Conservation (phyloP, 64 coral and sea anemone genomes). For the Pocillopora verrucosa region DNA sequence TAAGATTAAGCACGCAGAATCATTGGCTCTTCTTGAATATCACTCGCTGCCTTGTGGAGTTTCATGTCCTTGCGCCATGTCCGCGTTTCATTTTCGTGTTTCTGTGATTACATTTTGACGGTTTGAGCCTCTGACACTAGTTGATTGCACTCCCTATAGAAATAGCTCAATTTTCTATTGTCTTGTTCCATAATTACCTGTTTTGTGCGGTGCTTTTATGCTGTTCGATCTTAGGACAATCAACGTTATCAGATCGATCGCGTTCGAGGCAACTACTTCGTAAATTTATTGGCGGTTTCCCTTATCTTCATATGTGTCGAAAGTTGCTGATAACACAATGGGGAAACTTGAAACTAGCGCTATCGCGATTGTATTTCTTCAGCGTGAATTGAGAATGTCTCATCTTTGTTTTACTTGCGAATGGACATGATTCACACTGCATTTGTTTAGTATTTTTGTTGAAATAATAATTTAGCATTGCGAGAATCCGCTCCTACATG, state of each 20-base stretch:
- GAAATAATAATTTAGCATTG: background rate
- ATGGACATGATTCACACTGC: background rate
- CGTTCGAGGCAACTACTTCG: background rate
- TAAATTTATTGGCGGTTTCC: slow-evolving; percentile 33
- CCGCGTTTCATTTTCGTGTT: background rate
- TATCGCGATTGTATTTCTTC: background rate
- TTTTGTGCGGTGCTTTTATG: slow-evolving; percentile 5
- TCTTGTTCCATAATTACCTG: slow-evolving; percentile 4
- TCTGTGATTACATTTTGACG: background rate
- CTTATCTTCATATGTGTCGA: slow-evolving; percentile 28
- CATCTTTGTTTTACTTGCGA: background rate
- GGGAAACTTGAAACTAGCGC: background rate
- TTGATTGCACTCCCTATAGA: slow-evolving; percentile 13
- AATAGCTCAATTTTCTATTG: slow-evolving; percentile 31
- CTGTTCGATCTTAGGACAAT: slow-evolving; percentile 5
- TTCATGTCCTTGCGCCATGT: background rate
- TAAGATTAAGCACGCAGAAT: background rate
- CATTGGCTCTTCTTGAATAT: background rate
- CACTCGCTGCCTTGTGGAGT: background rate
- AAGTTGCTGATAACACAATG: background rate
- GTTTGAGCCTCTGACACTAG: background rate
- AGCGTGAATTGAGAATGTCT: background rate
- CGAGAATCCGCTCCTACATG: background rate
- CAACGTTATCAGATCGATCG: slow-evolving; percentile 29
- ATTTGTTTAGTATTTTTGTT: slow-evolving; percentile 8